phyloP scores from a whole-genome alignment of 2,113 vertebrate genomes.

The Sinocyclocheilus grahami region DNA sequence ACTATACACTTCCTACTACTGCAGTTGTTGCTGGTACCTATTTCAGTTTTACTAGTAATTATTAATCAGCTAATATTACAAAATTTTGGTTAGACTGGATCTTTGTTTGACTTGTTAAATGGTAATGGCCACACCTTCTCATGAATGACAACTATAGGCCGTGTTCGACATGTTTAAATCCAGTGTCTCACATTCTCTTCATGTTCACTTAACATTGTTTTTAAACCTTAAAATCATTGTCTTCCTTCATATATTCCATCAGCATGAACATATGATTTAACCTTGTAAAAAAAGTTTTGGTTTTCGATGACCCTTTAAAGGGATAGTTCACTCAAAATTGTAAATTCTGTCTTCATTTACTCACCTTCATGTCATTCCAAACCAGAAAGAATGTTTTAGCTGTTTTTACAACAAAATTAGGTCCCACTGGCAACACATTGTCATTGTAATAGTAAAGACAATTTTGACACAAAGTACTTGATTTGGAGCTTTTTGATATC shows the following conservation, averaged over 20 bases:
- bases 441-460: not conserved
- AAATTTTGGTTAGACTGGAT: not conserved
- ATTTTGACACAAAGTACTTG: not conserved
- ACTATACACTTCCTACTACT: no score
- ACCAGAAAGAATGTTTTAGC: not conserved
- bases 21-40: not conserved
- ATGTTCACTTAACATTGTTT: not conserved
- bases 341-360: not conserved
- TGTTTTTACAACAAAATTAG: no score
- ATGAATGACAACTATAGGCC: not conserved
- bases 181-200: not conserved
- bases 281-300: not conserved
- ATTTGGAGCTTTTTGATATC: not conserved
- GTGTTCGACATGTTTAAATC: not conserved
- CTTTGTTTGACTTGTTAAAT: not conserved
- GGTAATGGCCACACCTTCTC: not conserved
- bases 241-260: not conserved
- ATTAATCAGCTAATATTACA: not conserved
- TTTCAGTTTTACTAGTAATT: not conserved
- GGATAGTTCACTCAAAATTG: not conserved
- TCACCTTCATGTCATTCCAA: not conserved
- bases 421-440: not conserved
- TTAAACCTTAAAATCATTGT: not conserved
- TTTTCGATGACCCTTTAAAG: not conserved
- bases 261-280: not conserved